A percentile compares a stretch with the other conserved stretches of the same genome.
These are phyloP conservation scores for Phyllotreta cruciferae DNA, from an alignment of 2,888 invertebrate genomes.

Conservation along the genomic window DNA sequence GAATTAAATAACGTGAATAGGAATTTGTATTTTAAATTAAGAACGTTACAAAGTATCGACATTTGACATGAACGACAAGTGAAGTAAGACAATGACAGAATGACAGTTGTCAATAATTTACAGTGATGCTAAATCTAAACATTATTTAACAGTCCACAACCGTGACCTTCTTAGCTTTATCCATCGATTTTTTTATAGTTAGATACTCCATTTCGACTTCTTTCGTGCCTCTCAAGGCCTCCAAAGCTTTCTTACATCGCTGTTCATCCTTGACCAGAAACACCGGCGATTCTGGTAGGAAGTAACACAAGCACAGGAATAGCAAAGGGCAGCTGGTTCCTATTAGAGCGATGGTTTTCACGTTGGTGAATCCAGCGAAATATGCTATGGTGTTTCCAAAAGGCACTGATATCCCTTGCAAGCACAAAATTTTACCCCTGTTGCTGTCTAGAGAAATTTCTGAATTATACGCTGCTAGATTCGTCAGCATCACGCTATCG, in stretches of 20 bases:
- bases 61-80: too few relatives aligned
- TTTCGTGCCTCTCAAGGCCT: conserved; percentile 21
- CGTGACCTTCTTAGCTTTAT: conserved; percentile 8
- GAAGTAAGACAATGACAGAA: too few relatives aligned
- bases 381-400: conserved; percentile 22
- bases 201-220: conserved; percentile 36
- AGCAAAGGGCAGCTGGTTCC: conserved; percentile 31
- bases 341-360: conserved; percentile 33
- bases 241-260: conserved; percentile 66
- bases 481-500: neutral
- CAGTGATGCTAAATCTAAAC: too few relatives aligned
- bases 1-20: too few relatives aligned
- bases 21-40: too few relatives aligned
- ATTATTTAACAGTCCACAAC: too few relatives aligned
- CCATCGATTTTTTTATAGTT: conserved; percentile 24
- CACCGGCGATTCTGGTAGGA: conserved; percentile 41
- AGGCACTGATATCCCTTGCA: neutral
- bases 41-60: too few relatives aligned
- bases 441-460: neutral
- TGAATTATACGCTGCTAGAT: conserved; percentile 4
- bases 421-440: neutral
- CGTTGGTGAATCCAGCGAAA: conserved; percentile 32
- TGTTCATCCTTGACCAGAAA: conserved; percentile 57
- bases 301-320: conserved; percentile 29
- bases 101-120: too few relatives aligned